A percentile compares a stretch with the other conserved stretches of the same genome.
Conservation (phyloP, 2,888 invertebrate species). For the Drosophila phalerata region DNA sequence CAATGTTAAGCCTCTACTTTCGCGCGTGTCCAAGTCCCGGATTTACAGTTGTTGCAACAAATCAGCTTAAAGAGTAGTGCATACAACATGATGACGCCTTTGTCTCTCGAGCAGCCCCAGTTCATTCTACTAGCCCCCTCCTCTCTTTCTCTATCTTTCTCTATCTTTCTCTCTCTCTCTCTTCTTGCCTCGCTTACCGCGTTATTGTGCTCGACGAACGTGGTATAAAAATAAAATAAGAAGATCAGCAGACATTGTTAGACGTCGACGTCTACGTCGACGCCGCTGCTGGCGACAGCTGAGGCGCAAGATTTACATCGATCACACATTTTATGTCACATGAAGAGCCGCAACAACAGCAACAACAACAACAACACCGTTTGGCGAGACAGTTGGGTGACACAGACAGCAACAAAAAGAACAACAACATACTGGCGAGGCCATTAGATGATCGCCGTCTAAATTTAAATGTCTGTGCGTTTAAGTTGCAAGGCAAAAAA, state of each 20-base stretch:
- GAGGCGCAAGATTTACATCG: constrained; percentile 76
- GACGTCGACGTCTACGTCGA: constrained; percentile 24
- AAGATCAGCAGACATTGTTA: constrained; percentile 71
- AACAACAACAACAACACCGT: constrained; percentile 38
- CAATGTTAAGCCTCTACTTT: constrained; percentile 26
- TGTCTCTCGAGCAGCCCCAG: constrained; percentile 27
- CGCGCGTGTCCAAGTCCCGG: constrained; percentile 56
- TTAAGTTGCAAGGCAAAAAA: constrained; percentile 79
- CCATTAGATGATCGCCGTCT: constrained; percentile 78
- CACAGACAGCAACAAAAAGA: constrained; percentile 38
- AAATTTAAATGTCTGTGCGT: constrained; percentile 81
- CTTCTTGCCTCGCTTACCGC: not conserved
- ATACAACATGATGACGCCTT: constrained; percentile 39
- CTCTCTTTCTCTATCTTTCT: not conserved
- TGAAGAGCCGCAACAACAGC: constrained; percentile 53
- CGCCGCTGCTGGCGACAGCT: constrained; percentile 63
- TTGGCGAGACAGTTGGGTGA: constrained; percentile 77
- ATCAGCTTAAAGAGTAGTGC: constrained; percentile 64
- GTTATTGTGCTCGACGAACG: constrained; percentile 28
- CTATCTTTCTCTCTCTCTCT: not conserved
- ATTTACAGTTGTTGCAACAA: constrained; percentile 69
- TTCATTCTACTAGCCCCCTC: constrained; percentile 13
- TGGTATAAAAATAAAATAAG: constrained; percentile 70
- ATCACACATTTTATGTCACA: constrained; percentile 83
- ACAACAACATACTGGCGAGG: constrained; percentile 51